Conservation (phyloP, 2,888 invertebrate species). For the Theodoxus fluviatilis region DNA sequence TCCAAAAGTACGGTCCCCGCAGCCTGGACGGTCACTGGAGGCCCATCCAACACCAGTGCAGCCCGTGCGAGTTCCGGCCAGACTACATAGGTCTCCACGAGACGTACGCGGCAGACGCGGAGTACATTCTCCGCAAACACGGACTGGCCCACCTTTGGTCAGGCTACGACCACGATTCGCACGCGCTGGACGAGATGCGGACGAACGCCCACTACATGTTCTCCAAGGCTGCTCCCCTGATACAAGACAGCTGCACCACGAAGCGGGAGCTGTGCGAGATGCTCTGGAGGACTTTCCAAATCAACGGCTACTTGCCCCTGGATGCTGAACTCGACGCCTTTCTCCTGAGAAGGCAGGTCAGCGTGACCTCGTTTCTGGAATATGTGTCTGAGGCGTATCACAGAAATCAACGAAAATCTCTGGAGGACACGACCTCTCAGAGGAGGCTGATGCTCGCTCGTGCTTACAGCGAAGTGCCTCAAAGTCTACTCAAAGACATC, state of each 20-base stretch:
- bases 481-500: too few relatives aligned
- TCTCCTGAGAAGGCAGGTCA: too few relatives aligned
- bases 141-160: constrained; percentile 27
- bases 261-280: constrained; percentile 27
- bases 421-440: too few relatives aligned
- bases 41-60: constrained; percentile 41
- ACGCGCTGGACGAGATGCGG: constrained; percentile 33
- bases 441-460: too few relatives aligned
- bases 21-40: constrained; percentile 43
- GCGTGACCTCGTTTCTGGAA: too few relatives aligned
- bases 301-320: constrained; percentile 41
- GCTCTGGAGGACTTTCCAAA: constrained; percentile 40
- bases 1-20: constrained; percentile 6
- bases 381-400: too few relatives aligned
- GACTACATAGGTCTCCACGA: constrained; percentile 40
- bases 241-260: constrained; percentile 27
- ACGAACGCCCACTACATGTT: constrained; percentile 35
- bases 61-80: constrained; percentile 40
- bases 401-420: too few relatives aligned
- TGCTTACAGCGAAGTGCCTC: too few relatives aligned
- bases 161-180: constrained; percentile 18
- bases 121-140: constrained; percentile 32
- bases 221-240: constrained; percentile 16
- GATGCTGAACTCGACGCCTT: constrained; percentile 26
- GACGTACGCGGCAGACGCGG: constrained; percentile 37